These are phyloP conservation scores for Ceyx melanurus DNA, from an alignment of 2,113 vertebrate genomes.

Conservation along the genomic window DNA sequence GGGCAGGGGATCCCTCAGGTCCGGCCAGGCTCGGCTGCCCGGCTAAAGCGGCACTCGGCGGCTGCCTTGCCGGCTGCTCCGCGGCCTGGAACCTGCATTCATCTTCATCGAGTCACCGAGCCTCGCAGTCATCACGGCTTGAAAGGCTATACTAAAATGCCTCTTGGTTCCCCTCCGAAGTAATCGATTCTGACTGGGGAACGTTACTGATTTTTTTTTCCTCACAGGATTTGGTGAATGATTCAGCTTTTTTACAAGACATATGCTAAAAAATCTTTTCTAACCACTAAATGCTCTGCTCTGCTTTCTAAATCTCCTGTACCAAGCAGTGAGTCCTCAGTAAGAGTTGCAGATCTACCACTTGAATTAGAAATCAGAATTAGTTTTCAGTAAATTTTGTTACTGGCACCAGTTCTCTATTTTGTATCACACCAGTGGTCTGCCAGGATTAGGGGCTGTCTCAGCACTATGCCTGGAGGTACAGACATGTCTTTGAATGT, in stretches of 20 bases:
- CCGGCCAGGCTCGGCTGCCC: background rate
- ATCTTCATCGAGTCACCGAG: accelerated
- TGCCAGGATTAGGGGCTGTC: background rate
- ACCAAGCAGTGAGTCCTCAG: background rate
- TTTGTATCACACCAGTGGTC: background rate
- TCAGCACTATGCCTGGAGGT: accelerated
- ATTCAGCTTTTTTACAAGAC: background rate
- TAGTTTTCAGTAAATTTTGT: background rate
- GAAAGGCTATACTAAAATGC: accelerated
- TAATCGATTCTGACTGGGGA: background rate
- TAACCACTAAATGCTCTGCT: background rate
- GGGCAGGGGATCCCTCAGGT: accelerated
- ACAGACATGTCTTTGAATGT: background rate
- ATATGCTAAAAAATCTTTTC: background rate
- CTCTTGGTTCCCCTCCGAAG: too few species aligned
- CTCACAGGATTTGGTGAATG: background rate
- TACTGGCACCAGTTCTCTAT: background rate
- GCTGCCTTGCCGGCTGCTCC: background rate
- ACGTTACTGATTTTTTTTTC: too few species aligned
- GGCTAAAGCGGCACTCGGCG: too few species aligned
- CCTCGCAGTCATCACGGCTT: accelerated
- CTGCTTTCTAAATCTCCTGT: background rate
- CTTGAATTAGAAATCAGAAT: background rate
- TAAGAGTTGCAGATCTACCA: background rate
- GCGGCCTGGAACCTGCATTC: background rate